Evolutionary conservation across 1,140 invertebrate species (phyloP).

Genomic region (Thaumetopoea pityocampa): DNA sequence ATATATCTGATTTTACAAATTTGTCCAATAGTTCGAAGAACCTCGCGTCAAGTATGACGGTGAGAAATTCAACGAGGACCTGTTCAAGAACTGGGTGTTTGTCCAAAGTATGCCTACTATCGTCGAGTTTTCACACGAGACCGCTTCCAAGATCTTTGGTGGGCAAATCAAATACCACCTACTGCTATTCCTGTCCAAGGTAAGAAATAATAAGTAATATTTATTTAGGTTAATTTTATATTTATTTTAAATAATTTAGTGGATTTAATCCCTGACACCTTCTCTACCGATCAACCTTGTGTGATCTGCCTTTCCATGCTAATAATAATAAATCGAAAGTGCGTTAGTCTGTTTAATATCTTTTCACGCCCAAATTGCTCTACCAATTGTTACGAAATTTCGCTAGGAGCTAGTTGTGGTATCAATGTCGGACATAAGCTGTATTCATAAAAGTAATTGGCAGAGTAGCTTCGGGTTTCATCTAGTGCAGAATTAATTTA

Average conservation of each 20-base stretch:
- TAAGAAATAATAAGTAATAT: conserved; percentile 24
- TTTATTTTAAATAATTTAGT: conserved; percentile 2
- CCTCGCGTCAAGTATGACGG: conserved; percentile 87
- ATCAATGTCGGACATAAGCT: too few species aligned
- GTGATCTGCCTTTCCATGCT: too few species aligned
- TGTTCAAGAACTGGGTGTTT: conserved; percentile 90
- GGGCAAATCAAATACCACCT: conserved; percentile 98
- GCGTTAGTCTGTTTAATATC: too few species aligned
- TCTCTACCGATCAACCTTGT: too few species aligned
- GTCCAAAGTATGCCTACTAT: conserved; percentile 93
- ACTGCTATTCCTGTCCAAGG: conserved; percentile 95
- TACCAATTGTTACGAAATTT: too few species aligned
- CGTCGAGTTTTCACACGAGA: conserved; percentile 98
- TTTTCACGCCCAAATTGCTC: too few species aligned
- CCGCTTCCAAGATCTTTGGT: conserved; percentile 97
- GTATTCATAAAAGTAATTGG: too few species aligned
- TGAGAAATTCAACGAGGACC: conserved; percentile 80
- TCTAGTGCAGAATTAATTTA: too few species aligned
- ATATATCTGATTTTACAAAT: conserved; percentile 15
- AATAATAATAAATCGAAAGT: too few species aligned
- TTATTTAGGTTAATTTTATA: not conserved
- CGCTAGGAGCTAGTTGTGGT: too few species aligned
- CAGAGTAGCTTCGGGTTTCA: too few species aligned
- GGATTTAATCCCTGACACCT: too few species aligned
- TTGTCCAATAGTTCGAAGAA: conserved; percentile 88